Conservation (phyloP, 2,888 invertebrate genomes). For the Tetanocera ferruginea region DNA sequence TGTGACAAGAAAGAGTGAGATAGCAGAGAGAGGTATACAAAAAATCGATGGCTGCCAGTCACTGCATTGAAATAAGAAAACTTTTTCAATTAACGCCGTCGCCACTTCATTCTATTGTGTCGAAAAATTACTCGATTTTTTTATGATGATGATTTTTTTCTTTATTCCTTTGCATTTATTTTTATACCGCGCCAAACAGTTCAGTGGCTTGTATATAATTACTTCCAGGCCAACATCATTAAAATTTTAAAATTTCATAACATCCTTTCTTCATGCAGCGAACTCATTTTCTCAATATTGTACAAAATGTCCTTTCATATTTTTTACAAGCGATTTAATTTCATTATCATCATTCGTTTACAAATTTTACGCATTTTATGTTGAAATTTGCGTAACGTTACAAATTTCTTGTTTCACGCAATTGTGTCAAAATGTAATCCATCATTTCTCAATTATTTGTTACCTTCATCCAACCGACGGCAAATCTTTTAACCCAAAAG, state of each 20-base stretch:
- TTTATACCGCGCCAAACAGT: background rate
- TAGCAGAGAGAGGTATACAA: background rate
- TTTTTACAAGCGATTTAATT: background rate
- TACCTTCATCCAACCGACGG: background rate
- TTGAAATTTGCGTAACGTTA: slow-evolving; percentile 28
- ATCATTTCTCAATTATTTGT: slow-evolving; percentile 63
- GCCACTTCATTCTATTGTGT: slow-evolving; percentile 12
- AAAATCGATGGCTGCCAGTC: slow-evolving; percentile 37
- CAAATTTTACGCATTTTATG: slow-evolving; percentile 14
- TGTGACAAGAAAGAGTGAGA: background rate
- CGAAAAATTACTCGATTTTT: background rate
- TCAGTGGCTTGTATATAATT: background rate
- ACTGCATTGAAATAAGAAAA: slow-evolving; percentile 7
- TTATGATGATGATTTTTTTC: background rate
- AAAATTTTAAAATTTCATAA: background rate
- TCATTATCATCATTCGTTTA: background rate
- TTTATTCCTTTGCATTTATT: background rate
- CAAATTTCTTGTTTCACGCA: slow-evolving; percentile 5
- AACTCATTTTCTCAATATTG: background rate
- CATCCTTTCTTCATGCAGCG: background rate
- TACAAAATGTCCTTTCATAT: background rate
- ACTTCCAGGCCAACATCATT: slow-evolving; percentile 8
- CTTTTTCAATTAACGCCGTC: slow-evolving; percentile 37
- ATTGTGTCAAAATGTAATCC: slow-evolving; percentile 66
- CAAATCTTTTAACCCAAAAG: background rate